These are phyloP conservation scores for Drosophila kohkoa DNA, from an alignment of 1,140 invertebrate genomes.

Conservation along the genomic window DNA sequence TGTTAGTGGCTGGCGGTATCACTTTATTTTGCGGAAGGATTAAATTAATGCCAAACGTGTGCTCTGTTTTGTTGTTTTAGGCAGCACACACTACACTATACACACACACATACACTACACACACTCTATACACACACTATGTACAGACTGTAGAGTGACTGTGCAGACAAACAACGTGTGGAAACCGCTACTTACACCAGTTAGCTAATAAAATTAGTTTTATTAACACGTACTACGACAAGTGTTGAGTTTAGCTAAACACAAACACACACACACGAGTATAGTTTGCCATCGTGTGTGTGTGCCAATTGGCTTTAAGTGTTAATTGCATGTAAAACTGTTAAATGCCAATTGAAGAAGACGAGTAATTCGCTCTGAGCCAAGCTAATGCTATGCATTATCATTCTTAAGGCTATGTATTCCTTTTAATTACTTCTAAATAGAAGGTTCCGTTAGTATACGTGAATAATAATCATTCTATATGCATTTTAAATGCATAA, in stretches of 20 bases:
- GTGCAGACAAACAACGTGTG: constrained; percentile 73
- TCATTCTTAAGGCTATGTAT: too few species aligned
- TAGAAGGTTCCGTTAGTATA: too few species aligned
- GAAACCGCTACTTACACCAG: constrained; percentile 79
- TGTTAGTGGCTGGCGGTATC: constrained; percentile 83
- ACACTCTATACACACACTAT: background rate
- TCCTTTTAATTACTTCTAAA: too few species aligned
- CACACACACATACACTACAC: constrained; percentile 23
- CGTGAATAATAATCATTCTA: too few species aligned
- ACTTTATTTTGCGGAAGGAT: constrained; percentile 84
- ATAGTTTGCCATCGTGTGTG: constrained; percentile 7
- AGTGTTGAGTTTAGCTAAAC: constrained; percentile 54
- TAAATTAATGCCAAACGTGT: constrained; percentile 83
- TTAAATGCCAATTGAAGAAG: constrained; percentile 56
- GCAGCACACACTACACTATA: constrained; percentile 38
- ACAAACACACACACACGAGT: constrained; percentile 37
- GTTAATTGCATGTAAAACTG: constrained; percentile 77
- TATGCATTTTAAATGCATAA: too few species aligned
- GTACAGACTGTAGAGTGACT: constrained; percentile 32
- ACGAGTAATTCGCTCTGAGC: background rate
- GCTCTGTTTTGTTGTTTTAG: constrained; percentile 71
- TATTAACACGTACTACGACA: constrained; percentile 79
- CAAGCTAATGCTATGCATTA: background rate
- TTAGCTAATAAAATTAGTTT: constrained; percentile 83
- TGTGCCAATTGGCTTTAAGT: constrained; percentile 51